Base-by-base conservation (phyloP, 2,888 invertebrate genomes). In the Tetramorium bicarinatum region DNA sequence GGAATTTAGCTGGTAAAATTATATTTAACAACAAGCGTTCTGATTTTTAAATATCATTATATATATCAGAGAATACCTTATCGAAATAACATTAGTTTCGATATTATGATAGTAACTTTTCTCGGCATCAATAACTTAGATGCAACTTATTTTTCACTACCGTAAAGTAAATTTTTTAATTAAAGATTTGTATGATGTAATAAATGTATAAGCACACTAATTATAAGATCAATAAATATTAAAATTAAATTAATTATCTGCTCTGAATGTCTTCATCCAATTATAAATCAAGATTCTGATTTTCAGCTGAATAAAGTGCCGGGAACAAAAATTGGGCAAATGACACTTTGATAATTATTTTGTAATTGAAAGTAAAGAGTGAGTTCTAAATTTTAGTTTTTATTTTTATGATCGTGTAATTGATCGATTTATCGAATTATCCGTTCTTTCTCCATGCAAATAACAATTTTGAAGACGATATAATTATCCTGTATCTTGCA, bases 21-120 rank as follows among this genome's bases (percentile, higher is more conserved):
- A 64, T 76, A 76, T 76, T 76, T 62, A 76, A 62, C 6, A 62
- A 75, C 44, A 59, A 11, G 61, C 34, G 29, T 11, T 62, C n/a
- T 25, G 21, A 62, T 21, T 47, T 75, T 47, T 61, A 47, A 52
- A 47, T 47, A 44, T 29, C 18, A 47, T 59, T 47, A 47, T 47
- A 47, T 47, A n/a, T 2, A 29, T 15, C 34, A 6, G 15, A 75
- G 15, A 7, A 47, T 34, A 61, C n/a, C n/a, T 41, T 25, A 38
- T 41, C 6, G 3, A 72, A 72, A 56, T 25, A 72, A 41, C 3
- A 56, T 72, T 72, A 56, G 56, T 56, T 56, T 72, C 0, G 25
- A 18, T 64, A 21, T 61, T 21, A n/a, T 62, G 29, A 29, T 29
- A n/a, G 41, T 49, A 69, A 34, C 13, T 71, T 71, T 0, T 15